These are phyloP conservation scores for Stomatorhinus ivindoensis DNA, from an alignment of 2,113 vertebrate species.

Conservation along the genomic window DNA sequence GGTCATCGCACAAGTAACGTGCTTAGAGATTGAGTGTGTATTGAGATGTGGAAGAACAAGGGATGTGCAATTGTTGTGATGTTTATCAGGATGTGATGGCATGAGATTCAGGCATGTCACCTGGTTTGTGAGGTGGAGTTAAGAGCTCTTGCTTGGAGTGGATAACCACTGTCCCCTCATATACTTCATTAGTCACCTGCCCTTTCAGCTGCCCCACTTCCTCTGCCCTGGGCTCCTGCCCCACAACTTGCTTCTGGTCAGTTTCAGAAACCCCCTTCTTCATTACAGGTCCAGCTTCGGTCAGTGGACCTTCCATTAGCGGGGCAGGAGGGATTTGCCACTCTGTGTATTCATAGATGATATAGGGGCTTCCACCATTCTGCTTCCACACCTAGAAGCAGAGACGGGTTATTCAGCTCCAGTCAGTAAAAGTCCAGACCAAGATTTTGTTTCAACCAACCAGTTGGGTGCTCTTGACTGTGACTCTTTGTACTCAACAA, in stretches of 20 bases:
- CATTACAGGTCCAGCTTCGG: neutral
- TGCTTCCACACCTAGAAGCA: slow-evolving; percentile 83
- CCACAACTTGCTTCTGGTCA: slow-evolving; percentile 47
- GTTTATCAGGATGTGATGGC: slow-evolving; percentile 21
- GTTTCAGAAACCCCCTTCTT: slow-evolving; percentile 28
- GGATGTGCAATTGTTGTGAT: neutral
- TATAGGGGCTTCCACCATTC: slow-evolving; percentile 85
- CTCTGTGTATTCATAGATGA: slow-evolving; percentile 91
- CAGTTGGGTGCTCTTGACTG: neutral
- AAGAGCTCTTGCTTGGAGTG: slow-evolving; percentile 46
- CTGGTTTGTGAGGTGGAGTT: slow-evolving; percentile 45
- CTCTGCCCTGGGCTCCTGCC: slow-evolving; percentile 49
- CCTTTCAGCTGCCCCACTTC: slow-evolving; percentile 54
- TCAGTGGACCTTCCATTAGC: slow-evolving; percentile 37
- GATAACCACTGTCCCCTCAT: slow-evolving; percentile 59
- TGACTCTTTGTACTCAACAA: neutral
- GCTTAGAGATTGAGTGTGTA: neutral
- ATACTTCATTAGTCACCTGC: slow-evolving; percentile 89
- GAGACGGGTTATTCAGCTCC: neutral
- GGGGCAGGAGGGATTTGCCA: slow-evolving; percentile 66
- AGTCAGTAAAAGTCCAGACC: neutral
- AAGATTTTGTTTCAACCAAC: slow-evolving; percentile 15
- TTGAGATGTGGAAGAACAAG: neutral
- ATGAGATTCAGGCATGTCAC: slow-evolving; percentile 56
- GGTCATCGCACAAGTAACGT: neutral